A percentile compares a stretch with the other conserved stretches of the same genome.
Evolutionary conservation across 1,140 invertebrate genomes (phyloP).

Genomic region (Gryllus bimaculatus): DNA sequence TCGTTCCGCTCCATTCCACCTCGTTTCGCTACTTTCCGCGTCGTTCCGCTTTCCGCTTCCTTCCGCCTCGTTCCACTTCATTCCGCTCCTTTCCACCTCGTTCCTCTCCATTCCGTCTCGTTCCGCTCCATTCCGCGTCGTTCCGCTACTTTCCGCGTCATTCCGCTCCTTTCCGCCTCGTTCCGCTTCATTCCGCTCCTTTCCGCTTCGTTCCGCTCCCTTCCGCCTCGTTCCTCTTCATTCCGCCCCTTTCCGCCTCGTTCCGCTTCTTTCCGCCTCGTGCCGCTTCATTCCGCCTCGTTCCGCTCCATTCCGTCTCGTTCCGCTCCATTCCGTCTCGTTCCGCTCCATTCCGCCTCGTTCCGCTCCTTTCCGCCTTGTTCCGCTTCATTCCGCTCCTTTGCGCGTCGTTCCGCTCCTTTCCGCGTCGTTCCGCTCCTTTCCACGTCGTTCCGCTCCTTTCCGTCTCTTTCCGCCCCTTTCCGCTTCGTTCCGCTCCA

Average conservation of each 20-base stretch:
- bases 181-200: too few species aligned
- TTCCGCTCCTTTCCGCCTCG: too few species aligned
- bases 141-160: too few species aligned
- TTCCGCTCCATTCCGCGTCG: too few species aligned
- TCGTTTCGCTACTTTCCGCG: not conserved
- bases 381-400: not conserved
- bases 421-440: not conserved
- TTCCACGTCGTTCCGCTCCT: not conserved
- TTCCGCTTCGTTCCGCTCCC: too few species aligned
- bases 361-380: not conserved
- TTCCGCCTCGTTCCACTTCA: too few species aligned
- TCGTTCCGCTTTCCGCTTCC: not conserved
- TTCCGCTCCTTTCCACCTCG: too few species aligned
- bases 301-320: not conserved
- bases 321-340: not conserved
- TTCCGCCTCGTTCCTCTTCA: too few species aligned
- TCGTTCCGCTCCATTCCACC: not conserved
- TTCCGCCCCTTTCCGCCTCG: too few species aligned
- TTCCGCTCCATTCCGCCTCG: not conserved
- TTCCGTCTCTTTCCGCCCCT: not conserved
- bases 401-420: not conserved
- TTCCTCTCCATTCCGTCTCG: too few species aligned
- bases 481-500: not conserved
- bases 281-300: not conserved
- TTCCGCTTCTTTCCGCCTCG: not conserved